phyloP scores from a whole-genome alignment of 2,113 vertebrate genomes.

The Megaceryle maxima region DNA sequence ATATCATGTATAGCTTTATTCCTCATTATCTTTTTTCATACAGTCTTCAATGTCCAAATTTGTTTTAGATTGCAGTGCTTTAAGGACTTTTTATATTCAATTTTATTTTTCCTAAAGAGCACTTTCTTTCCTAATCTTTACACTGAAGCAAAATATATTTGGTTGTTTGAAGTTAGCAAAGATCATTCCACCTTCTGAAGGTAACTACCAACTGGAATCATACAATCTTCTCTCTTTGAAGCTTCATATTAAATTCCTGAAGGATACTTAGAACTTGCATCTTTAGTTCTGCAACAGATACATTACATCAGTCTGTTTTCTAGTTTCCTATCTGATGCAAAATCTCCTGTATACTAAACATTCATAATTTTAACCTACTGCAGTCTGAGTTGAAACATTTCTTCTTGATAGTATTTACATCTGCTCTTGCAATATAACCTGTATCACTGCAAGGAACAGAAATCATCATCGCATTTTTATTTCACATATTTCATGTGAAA shows the following conservation, averaged over 20 bases:
- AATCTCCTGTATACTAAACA: background rate
- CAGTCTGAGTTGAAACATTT: background rate
- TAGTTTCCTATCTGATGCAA: background rate
- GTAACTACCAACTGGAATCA: background rate
- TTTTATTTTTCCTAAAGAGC: accelerated
- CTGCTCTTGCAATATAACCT: background rate
- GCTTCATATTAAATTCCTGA: background rate
- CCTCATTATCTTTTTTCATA: background rate
- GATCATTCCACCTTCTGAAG: background rate
- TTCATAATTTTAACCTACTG: background rate
- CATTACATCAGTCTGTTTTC: background rate
- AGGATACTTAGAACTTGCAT: background rate
- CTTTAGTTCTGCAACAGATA: background rate
- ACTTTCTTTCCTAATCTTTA: background rate
- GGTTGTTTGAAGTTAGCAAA: background rate
- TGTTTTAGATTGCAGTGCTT: background rate
- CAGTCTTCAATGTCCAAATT: background rate
- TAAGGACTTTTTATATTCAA: accelerated
- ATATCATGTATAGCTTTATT: background rate
- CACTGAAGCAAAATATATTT: background rate
- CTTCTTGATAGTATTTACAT: background rate
- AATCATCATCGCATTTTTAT: background rate
- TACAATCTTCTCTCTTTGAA: background rate
- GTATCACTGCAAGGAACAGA: background rate
- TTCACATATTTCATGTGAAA: background rate